Conservation (phyloP, 2,888 invertebrate genomes). For the Acronicta leporina region DNA sequence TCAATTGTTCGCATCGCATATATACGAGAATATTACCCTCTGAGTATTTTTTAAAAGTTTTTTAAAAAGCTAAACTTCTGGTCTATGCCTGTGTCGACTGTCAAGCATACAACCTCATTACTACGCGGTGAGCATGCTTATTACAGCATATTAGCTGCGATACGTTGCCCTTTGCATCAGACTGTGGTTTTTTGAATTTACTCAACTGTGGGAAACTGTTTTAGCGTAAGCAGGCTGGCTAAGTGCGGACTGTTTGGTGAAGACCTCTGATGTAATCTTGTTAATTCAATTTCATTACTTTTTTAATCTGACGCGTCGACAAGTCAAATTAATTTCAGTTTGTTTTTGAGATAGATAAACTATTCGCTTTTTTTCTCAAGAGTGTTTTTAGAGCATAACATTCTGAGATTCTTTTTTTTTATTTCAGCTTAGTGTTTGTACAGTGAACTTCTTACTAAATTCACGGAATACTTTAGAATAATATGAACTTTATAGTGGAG, state of each 20-base stretch:
- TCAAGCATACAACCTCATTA: constrained; percentile 57
- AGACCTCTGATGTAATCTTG: constrained; percentile 13
- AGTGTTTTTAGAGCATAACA: neutral
- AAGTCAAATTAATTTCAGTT: neutral
- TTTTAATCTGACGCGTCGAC: neutral
- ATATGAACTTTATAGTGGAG: neutral
- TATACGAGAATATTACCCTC: constrained; percentile 22
- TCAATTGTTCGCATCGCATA: constrained; percentile 22
- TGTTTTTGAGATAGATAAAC: neutral
- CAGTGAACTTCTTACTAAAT: neutral
- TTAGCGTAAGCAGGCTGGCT: constrained; percentile 49
- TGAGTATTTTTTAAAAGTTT: neutral
- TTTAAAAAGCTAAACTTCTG: constrained; percentile 33
- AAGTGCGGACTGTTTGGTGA: constrained; percentile 10
- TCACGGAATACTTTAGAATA: neutral
- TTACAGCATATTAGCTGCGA: constrained; percentile 67
- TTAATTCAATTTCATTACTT: neutral
- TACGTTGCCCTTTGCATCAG: constrained; percentile 65
- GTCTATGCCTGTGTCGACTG: constrained; percentile 32
- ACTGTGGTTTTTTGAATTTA: constrained; percentile 76
- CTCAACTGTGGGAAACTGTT: constrained; percentile 71
- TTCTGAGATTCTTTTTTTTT: neutral
- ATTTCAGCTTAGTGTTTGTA: neutral
- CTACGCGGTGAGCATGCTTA: constrained; percentile 67
- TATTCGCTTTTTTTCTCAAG: neutral